Base-by-base conservation (phyloP, 2,888 invertebrate species). In the Brenthis daphne region DNA sequence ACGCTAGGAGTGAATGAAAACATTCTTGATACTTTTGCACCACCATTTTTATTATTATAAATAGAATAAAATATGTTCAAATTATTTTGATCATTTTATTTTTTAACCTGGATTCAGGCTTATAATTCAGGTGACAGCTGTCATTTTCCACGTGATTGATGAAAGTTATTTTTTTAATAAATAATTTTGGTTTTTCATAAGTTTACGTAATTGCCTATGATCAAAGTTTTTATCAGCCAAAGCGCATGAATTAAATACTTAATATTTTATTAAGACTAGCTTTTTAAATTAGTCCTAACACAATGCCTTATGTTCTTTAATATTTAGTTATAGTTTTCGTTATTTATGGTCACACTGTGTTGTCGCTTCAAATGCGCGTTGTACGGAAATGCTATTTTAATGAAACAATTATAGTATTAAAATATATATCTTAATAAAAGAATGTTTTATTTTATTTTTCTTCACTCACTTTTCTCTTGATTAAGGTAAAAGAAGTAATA, bases 401-500 rank as follows among this genome's bases (percentile, higher is more conserved):
- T 82, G 82, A 82, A 71, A 89, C 84, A 87, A 87, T 85, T 82
- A 87, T 89, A 88, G 89, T 90, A 90, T 89, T 90, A 90, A 87
- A 85, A 66, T 72, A 65, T 75, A 71, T 73, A 69, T 69, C 57
- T 71, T 54, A 65, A 53, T 64, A 63, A 57, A 61, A 8, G 16
- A 33, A 16, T 60, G 14, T 29, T 13, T 50, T 33, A n/a, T 60
- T 60, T 60, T 50, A 60, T 60, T 60, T 47, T 47, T 20, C 16
- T 24, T 37, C 8, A 37, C n/a, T 6, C 8, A 37, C n/a, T 6
- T 55, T n/a, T 64, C 16, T 51, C 8, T 51, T 4, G 24, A 24
- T 24, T 24, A 3, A 24, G 24, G 24, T 24, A 24, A 24, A 24
- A 24, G 24, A 16, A n/a, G 8, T n/a, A 53, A n/a, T 6, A 16